Evolutionary conservation across 2,797 vertebrate genomes (phyloP).

Genomic region (Buphagus erythrorhynchus): DNA sequence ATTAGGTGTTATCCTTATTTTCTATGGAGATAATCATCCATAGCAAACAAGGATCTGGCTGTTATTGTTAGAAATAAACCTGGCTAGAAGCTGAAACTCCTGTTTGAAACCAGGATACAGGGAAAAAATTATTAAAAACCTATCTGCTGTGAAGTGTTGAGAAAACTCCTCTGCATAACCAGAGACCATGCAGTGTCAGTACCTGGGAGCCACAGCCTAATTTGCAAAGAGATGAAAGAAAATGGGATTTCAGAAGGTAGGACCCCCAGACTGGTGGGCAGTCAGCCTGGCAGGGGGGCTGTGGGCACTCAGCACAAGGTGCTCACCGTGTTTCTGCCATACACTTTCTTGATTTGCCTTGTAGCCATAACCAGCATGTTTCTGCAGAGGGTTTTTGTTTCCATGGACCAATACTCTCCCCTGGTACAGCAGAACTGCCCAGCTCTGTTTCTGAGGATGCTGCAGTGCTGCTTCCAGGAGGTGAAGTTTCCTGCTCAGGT

Average conservation of each 20-base stretch:
- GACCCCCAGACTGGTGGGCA: not conserved
- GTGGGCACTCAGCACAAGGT: not conserved
- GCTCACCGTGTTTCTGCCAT: rapidly evolving
- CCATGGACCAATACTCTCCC: rapidly evolving
- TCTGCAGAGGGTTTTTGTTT: rapidly evolving
- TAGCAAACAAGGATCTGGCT: not conserved
- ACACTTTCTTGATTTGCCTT: not conserved
- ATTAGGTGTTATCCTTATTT: not conserved
- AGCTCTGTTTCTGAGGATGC: not conserved
- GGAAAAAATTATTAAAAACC: not conserved
- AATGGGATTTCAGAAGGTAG: not conserved
- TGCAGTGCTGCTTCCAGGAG: not conserved
- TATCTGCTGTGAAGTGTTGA: not conserved
- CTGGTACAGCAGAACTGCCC: not conserved
- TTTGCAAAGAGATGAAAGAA: not conserved
- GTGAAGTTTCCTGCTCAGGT: not conserved
- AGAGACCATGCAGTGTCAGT: not conserved
- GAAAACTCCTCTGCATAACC: not conserved
- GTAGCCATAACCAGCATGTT: not conserved
- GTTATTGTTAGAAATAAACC: not conserved
- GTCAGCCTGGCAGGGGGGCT: not conserved
- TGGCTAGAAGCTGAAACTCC: not conserved
- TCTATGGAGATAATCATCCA: not conserved
- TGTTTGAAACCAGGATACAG: not conserved
- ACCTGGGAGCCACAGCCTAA: not conserved